Base-by-base conservation (phyloP, 2,888 invertebrate species). In the Agonopterix heracliana region DNA sequence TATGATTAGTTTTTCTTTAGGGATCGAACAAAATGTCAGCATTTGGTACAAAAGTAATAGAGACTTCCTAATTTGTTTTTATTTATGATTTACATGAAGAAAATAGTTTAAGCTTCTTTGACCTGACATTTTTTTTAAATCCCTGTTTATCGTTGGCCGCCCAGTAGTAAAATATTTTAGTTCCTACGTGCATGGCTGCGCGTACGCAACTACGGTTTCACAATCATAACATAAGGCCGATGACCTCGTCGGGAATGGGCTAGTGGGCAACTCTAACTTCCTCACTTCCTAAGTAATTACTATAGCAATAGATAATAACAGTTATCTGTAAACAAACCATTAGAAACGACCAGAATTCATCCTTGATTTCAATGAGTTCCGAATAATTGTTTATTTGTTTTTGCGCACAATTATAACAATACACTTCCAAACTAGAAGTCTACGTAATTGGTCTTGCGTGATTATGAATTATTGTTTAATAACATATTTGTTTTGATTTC, bases 211-310 rank as follows among this genome's bases (percentile, higher is more conserved):
- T 46, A 12, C 46, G 45, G 59, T 73, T 71, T 72, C 68, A 63
- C 68, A 72, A 72, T 58, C 61, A 45, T 55, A 53, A 45, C 46
- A 14, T 26, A 49, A 54, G 74, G 71, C 64, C 76, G 71, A 66
- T 56, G 72, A 74, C 75, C 76, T 75, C 77, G 72, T 52, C 26
- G 60, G 57, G 61, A 68, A 67, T 69, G 59, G 60, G 65, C 64
- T 64, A 59, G 63, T 26, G 4, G 41, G 9, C 9, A 64, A 58
- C 61, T 53, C 52, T 54, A 53, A 66, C 63, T 74, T 72, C 65
- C 69, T 63, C 53, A 43, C 55, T 53, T 52, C 48, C 47, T 46
- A 52, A 50, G 47, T 46, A 26, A 54, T 54, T 51, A 51, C 54
- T 47, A 50, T 42, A 50, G 44, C 14, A 26, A 26, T 26, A 26